Base-by-base conservation (phyloP, 2,797 vertebrate genomes). In the Hypotaenidia okinawae region DNA sequence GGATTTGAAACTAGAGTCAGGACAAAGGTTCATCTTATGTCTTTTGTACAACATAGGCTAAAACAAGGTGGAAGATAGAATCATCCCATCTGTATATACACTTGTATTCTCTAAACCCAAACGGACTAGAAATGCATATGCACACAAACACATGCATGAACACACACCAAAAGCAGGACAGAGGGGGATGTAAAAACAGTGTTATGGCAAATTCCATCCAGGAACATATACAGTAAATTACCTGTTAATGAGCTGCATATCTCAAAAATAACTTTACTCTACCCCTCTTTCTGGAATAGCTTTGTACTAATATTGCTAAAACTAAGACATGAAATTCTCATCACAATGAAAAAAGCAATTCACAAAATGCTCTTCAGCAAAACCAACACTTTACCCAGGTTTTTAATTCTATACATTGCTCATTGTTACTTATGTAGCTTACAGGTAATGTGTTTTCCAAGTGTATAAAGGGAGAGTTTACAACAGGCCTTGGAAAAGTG, bases 121-220 rank as follows among this genome's bases (percentile, higher is more conserved):
- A 49, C 63, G 63, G 57, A 59, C 33, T 63, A 39, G 13, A 92
- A 89, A 87, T 21, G 32, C 13, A 24, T 32, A 81, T 2, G 33
- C 0, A 2, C 13, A 13, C 17, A 49, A 30, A 66, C 4, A 73
- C 3, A 54, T 0, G 5, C 33, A 33, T 3, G 8, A 11, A 41
- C 4, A 23, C 3, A 15, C 23, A 68, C 18, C 78, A 18, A 72
- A 6, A 68, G 13, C 28, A 75, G 28, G 30, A 77, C 11, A 78
- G 30, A 74, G 6, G 4, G 19, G 21, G 28, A 45, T 58, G 35
- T 11, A 51, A 76, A 55, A 74, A 25, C 9, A 92, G 45, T 5
- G 4, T 58, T 58, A 79, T 1, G 11, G 37, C 8, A 74, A 89
- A 92, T 52, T 76, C 12, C 17, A 55, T 37, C 19, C 27, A 63